Base-by-base conservation (phyloP, 2,797 vertebrate species). In the Ciconia nigra region DNA sequence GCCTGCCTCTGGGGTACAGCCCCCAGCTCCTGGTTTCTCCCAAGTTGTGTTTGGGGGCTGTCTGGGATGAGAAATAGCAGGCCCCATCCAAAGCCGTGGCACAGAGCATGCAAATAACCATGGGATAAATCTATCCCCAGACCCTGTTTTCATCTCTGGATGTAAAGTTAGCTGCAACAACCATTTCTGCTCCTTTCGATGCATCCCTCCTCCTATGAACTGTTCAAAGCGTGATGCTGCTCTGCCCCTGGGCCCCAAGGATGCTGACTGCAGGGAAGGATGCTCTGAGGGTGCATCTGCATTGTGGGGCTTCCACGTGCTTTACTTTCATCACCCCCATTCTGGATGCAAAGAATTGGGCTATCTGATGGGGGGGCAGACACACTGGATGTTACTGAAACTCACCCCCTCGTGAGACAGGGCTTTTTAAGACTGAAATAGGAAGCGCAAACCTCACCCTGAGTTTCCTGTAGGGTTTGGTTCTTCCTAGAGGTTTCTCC, bases 381-480 rank as follows among this genome's bases (percentile, higher is more conserved):
- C n/a, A 24, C 12, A 24, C 31, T 76, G 74, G 26, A 37, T 94
- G 42, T 80, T 83, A 63, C 81, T 67, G 74, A 87, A 96, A 93
- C 59, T 94, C 73, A 41, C 44, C 55, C 62, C 71, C 81, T 89
- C 72, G 86, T 59, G 88, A 62, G 93, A 67, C 47, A 57, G 28
- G 31, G n/a, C 15, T 95, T 85, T 94, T 96, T 83, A 84, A 90
- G 91, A 77, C 55, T 21, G 33, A 85, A 94, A 83, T 94, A 97
- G 92, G 96, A 96, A 95, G 61, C 11, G 1, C 69, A 92, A 42
- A 92, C 96, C 93, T 97, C 93, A 97, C 94, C 92, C 92, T 74
- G 79, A 87, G 81, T 89, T 97, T 97, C 94, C 95, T 97, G 57
- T 81, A 74, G 92, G 92, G 92, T 74, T 96, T 95, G 94, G 95